Evolutionary conservation across 2,113 vertebrate genomes (phyloP).

Genomic region (Phylloscopus trochilus): DNA sequence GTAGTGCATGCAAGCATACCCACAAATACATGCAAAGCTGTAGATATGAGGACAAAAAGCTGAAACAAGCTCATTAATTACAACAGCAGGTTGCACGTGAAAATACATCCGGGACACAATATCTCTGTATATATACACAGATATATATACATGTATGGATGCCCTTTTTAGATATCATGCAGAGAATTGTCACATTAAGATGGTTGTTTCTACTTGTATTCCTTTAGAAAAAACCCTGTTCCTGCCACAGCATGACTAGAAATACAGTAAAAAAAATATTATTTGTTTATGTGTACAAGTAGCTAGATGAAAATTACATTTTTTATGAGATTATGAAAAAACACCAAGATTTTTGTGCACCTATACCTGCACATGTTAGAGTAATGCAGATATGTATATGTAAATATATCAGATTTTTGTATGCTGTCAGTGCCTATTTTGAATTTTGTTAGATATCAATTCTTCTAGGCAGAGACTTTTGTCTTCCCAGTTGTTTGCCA

Average conservation of each 20-base stretch:
- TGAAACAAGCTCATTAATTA: background rate
- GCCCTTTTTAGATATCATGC: background rate
- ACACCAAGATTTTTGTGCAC: background rate
- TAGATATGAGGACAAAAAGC: background rate
- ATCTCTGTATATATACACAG: background rate
- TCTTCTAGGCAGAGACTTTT: background rate
- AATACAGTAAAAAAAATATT: background rate
- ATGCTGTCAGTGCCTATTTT: background rate
- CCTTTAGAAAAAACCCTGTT: background rate
- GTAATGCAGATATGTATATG: background rate
- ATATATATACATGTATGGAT: accelerated
- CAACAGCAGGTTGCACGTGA: background rate
- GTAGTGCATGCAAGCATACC: accelerated
- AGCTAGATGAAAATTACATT: background rate
- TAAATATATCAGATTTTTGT: background rate
- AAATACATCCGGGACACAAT: background rate
- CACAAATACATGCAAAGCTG: background rate
- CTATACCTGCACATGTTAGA: background rate
- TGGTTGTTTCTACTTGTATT: background rate
- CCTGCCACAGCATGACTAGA: background rate
- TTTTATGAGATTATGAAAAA: background rate
- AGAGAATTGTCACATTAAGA: background rate
- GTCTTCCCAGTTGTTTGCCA: background rate
- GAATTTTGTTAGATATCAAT: background rate
- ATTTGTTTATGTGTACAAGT: background rate